These are phyloP conservation scores for Harpagus bidentatus DNA, from an alignment of 2,113 vertebrate genomes.

Conservation along the genomic window DNA sequence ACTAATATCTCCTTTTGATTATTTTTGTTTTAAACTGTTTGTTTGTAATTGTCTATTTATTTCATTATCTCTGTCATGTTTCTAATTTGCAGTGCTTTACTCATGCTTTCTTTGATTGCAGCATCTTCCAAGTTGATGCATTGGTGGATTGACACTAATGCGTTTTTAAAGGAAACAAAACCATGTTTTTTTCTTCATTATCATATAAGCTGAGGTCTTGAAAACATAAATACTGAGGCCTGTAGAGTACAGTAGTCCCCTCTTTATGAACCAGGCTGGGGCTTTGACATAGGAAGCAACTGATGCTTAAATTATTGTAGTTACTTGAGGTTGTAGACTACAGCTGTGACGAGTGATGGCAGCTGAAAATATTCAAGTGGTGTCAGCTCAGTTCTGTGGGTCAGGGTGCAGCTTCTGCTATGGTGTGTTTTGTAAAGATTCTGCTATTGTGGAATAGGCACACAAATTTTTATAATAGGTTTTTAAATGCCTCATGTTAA, in stretches of 20 bases:
- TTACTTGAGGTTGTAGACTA: not conserved
- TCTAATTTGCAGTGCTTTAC: not conserved
- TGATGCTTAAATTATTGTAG: not conserved
- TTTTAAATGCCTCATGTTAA: not conserved
- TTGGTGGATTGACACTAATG: not conserved
- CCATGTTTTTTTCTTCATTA: not conserved
- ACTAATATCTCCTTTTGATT: not conserved
- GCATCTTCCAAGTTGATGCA: not conserved
- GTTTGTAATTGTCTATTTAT: not conserved
- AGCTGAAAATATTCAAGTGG: not conserved
- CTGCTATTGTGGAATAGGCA: not conserved
- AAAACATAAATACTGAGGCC: not conserved
- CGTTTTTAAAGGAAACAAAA: not conserved
- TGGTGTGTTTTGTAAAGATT: not conserved
- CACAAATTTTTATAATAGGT: not conserved
- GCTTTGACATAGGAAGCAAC: not conserved
- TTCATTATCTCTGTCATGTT: not conserved
- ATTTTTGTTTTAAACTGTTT: not conserved
- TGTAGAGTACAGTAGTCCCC: not conserved
- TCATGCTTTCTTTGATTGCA: not conserved
- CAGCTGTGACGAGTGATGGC: not conserved
- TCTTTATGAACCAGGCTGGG: not conserved
- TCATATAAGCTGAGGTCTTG: not conserved
- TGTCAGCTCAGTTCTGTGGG: not conserved
- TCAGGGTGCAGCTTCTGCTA: not conserved